Conservation (phyloP, 2,113 vertebrate species). For the Hemicordylus capensis region DNA sequence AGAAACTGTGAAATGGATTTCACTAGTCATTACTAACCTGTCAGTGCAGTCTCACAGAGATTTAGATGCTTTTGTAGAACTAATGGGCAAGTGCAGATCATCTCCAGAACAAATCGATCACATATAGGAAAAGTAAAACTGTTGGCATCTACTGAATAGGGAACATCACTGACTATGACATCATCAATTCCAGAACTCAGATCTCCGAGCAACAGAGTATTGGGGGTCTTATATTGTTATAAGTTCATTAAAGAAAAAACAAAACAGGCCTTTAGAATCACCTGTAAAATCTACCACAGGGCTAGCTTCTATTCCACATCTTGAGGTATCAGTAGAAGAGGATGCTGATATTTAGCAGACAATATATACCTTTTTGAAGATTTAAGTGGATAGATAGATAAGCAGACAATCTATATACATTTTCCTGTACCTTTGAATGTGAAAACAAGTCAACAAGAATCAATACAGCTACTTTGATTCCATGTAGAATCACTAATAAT, state of each 20-base stretch:
- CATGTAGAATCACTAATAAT: background rate
- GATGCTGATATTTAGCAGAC: background rate
- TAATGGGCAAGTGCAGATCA: background rate
- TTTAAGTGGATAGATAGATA: too few species aligned
- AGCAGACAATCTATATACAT: background rate
- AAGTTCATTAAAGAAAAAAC: background rate
- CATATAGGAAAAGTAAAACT: accelerated
- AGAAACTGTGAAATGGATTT: background rate
- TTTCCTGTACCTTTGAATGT: background rate
- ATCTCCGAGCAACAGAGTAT: background rate
- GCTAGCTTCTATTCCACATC: background rate
- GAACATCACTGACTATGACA: background rate
- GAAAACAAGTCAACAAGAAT: background rate
- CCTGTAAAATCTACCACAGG: background rate
- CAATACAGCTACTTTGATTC: background rate
- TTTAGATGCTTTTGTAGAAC: background rate
- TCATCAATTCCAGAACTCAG: background rate
- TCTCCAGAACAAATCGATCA: background rate
- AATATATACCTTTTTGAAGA: too few species aligned
- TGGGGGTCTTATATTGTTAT: background rate
- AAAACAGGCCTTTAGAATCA: background rate
- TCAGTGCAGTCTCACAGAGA: background rate
- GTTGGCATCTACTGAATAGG: background rate
- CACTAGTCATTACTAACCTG: background rate
- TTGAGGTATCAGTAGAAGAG: background rate